phyloP scores from a whole-genome alignment of 2,797 vertebrate genomes.

The Xenopus petersii region DNA sequence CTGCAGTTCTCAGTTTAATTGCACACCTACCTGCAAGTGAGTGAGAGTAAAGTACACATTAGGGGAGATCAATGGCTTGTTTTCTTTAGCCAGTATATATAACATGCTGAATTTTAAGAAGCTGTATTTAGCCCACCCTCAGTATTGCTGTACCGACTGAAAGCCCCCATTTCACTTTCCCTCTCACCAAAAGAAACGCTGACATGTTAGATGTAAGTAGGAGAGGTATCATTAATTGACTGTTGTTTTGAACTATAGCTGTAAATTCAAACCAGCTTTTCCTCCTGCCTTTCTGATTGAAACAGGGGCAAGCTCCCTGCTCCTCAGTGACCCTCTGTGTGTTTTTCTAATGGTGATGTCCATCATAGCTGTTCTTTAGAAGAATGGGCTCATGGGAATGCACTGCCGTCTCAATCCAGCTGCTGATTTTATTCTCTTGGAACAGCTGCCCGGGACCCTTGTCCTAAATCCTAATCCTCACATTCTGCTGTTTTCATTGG shows the following conservation, averaged over 20 bases:
- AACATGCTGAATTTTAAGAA: no score
- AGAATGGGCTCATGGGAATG: conserved; percentile 11
- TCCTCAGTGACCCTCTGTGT: conserved; percentile 15
- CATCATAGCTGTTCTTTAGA: conserved; percentile 13
- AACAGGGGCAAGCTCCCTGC: conserved; percentile 2
- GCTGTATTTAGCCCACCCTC: no score
- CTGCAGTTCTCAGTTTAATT: no score
- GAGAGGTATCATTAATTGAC: conserved; percentile 1
- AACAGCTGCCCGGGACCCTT: conserved; percentile 2
- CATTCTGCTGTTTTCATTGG: not conserved
- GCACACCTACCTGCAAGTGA: no score
- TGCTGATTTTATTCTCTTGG: conserved; percentile 1
- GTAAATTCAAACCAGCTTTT: conserved; percentile 2
- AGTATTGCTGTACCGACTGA: no score
- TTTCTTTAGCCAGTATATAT: no score
- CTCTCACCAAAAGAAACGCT: not conserved
- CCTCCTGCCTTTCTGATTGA: conserved; percentile 9
- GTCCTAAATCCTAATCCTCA: not conserved
- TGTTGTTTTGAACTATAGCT: conserved; percentile 3
- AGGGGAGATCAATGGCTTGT: no score
- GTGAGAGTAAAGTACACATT: no score
- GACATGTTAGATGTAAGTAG: not conserved
- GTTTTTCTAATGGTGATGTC: conserved; percentile 17
- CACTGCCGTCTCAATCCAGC: conserved; percentile 1
- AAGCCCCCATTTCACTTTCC: no score